Evolutionary conservation across 2,113 vertebrate species (phyloP), one percentile per base, ranked within the genome.

Genomic region (Hippocampus mohnikei): DNA sequence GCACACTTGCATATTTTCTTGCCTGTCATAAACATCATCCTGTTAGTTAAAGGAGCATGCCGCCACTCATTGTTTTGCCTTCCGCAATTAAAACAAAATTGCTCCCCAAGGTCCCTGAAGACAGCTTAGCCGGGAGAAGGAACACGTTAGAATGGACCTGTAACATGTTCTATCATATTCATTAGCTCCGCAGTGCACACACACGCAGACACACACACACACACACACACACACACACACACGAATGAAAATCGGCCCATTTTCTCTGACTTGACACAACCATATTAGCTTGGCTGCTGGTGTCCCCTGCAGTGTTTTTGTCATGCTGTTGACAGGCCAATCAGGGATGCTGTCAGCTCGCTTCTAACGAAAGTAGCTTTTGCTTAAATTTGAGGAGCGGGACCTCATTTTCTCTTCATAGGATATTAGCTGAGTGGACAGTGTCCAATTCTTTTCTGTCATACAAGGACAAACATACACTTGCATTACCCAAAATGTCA

Each of bases 1-100:
- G 20, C 6, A 77, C 23, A n/a, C 23, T 53, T 63, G 48, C 12
- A 2, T 65, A 70, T 71, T 53, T 71, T 25, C n/a, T 50, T 46
- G 40, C 63, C 12, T 68, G 27, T 67, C 52, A 76, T 61, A 76
- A 29, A 50, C 33, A 66, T 62, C 62, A 48, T 65, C 71, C 79
- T 77, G 69, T 67, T 76, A 68, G 27, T 70, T 75, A 81, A 60
- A 79, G 71, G 56, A 63, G 64, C 67, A 52, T 20, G 48, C 44
- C 46, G 68, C 66, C 64, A 72, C 71, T 70, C 65, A 72, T 80
- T 82, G 71, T 84, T 81, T 86, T 82, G 71, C 71, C 71, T 73
- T 77, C 80, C 50, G 77, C 74, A 88, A 81, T 83, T 87, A 82
- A 81, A 83, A 53, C 72, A 77, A 61, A 81, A 85, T 83, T 85